Evolutionary conservation across 2,888 invertebrate species (phyloP), one percentile per base, ranked within the genome.

Genomic region (Pantelozetes paolii): DNA sequence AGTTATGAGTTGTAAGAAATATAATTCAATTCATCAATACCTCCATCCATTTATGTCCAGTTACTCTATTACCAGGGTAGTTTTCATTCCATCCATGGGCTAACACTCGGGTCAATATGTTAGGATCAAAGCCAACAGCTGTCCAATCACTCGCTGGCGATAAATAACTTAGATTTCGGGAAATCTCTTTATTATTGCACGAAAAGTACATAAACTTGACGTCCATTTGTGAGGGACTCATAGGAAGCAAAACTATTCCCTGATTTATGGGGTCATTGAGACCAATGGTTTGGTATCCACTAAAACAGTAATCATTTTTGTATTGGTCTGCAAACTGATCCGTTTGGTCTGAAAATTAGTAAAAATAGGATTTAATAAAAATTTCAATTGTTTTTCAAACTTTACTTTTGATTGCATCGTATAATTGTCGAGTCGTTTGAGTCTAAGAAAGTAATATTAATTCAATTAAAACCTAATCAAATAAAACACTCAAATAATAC

Each of bases 241-340:
- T 59, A 3, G 59, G 59, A 28, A 20, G 20, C 5, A 28, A 28
- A 28, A 30, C 26, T 18, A 59, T 8, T 1, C 2, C 28, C 13
- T 30, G 23, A 11, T 59, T 59, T 2, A 59, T 2, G 9, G 48
- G 59, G 23, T 15, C 30, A 59, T 72, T 26, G 23, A 32, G 6
- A 9, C 59, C 59, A n/a, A n/a, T n/a, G n/a, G n/a, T n/a, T n/a
- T n/a, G n/a, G 26, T 72, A 40, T 0, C 36, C 5, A 13, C 23
- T 72, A 30, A 72, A 72, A 45, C 72, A 72, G n/a, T 48, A 48
- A n/a, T 48, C 48, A n/a, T n/a, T n/a, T n/a, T n/a, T n/a, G n/a
- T n/a, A n/a, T n/a, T n/a, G n/a, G n/a, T n/a, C n/a, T n/a, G n/a
- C n/a, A n/a, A n/a, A n/a, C n/a, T n/a, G n/a, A n/a, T n/a, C n/a